Evolutionary conservation across 2,797 vertebrate species (phyloP).

Genomic region (Leptatherina wallacei): DNA sequence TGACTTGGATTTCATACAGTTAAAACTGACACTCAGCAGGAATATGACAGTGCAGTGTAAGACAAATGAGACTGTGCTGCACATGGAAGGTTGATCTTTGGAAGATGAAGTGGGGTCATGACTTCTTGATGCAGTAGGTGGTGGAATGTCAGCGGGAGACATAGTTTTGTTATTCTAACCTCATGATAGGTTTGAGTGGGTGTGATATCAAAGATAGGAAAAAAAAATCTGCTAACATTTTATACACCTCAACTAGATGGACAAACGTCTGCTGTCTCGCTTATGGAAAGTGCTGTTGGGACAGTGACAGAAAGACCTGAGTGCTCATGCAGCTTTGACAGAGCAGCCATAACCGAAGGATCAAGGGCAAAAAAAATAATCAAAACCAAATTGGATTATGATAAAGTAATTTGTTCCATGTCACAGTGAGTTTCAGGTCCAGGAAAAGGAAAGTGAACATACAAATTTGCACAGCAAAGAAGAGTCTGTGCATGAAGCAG

Average conservation of each 20-base stretch:
- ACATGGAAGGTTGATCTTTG: conserved; percentile 57
- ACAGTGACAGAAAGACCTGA: conserved; percentile 49
- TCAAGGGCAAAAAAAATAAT: conserved; percentile 53
- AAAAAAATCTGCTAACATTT: conserved; percentile 16
- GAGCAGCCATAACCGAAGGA: conserved; percentile 43
- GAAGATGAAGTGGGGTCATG: conserved; percentile 63
- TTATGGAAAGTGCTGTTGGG: conserved; percentile 39
- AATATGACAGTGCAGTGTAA: conserved; percentile 40
- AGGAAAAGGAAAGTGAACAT: conserved; percentile 53
- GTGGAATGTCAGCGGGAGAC: conserved; percentile 50
- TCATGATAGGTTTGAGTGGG: conserved; percentile 24
- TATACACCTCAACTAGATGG: conserved; percentile 25
- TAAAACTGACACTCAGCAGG: conserved; percentile 56
- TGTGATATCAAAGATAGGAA: neutral
- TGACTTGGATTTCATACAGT: conserved; percentile 39
- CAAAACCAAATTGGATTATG: conserved; percentile 69
- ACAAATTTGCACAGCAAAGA: conserved; percentile 69
- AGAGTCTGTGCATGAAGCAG: conserved; percentile 56
- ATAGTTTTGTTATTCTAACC: conserved; percentile 54
- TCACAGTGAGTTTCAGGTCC: conserved; percentile 60
- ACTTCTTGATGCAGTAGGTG: conserved; percentile 58
- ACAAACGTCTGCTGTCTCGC: conserved; percentile 66
- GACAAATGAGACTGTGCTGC: conserved; percentile 59
- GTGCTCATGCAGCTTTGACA: conserved; percentile 37
- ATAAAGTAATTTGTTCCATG: conserved; percentile 77